Evolutionary conservation across 2,888 invertebrate genomes (phyloP).

Genomic region (Xestia ashworthii): DNA sequence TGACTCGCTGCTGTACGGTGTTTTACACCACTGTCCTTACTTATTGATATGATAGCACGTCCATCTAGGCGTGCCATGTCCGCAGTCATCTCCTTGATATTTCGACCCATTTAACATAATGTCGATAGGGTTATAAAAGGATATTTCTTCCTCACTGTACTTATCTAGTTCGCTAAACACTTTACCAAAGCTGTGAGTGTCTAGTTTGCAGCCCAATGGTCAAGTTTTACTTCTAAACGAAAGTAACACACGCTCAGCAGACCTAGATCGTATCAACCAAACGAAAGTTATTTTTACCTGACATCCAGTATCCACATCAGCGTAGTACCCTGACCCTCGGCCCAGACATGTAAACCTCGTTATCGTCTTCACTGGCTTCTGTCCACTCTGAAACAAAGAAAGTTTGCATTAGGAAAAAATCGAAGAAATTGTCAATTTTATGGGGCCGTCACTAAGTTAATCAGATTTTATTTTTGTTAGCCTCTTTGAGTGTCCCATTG

Average conservation of each 20-base stretch:
- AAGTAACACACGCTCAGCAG: not conserved
- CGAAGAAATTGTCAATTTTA: not conserved
- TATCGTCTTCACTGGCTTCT: slow-evolving; percentile 75
- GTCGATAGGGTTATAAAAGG: not conserved
- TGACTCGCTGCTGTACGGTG: too few species aligned
- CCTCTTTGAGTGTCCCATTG: too few species aligned
- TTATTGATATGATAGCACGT: too few species aligned
- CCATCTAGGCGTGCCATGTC: too few species aligned
- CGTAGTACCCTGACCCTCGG: slow-evolving; percentile 93
- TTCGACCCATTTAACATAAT: too few species aligned
- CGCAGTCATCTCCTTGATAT: too few species aligned
- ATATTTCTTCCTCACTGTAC: not conserved
- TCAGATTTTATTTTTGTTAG: too few species aligned
- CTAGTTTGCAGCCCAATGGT: not conserved
- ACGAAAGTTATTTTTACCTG: slow-evolving; percentile 88
- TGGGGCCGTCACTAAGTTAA: too few species aligned
- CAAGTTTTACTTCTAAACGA: not conserved
- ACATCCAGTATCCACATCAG: slow-evolving; percentile 94
- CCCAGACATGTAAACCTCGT: slow-evolving; percentile 93
- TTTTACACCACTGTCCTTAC: too few species aligned
- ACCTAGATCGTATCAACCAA: not conserved
- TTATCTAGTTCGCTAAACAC: not conserved
- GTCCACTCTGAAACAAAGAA: slow-evolving; percentile 73
- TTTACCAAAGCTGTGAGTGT: not conserved
- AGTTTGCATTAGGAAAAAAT: slow-evolving; percentile 9